phyloP scores from a whole-genome alignment of 2,888 invertebrate species.

The Polymixis flavicincta region DNA sequence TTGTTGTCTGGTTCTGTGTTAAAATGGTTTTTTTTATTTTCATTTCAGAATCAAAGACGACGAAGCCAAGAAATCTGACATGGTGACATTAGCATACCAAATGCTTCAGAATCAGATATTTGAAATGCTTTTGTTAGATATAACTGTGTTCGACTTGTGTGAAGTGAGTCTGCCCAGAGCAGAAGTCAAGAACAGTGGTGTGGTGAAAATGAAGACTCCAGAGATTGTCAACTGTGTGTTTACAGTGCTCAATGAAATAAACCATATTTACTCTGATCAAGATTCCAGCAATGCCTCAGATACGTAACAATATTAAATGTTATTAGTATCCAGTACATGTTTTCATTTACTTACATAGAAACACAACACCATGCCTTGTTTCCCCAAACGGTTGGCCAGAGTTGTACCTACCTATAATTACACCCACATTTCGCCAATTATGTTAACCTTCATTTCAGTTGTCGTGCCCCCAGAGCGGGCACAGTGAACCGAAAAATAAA shows the following conservation, averaged over 20 bases:
- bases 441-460: too few relatives aligned
- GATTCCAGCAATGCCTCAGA: conserved; percentile 56
- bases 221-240: conserved; percentile 85
- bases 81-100: conserved; percentile 78
- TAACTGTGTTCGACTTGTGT: conserved; percentile 80
- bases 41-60: conserved; percentile 80
- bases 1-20: too few relatives aligned
- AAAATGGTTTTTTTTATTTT: conserved; percentile 20
- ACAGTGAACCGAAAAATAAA: too few relatives aligned
- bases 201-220: conserved; percentile 85
- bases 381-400: too few relatives aligned
- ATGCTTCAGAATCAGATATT: conserved; percentile 84
- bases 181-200: conserved; percentile 81
- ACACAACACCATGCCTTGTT: too few relatives aligned
- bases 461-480: too few relatives aligned
- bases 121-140: conserved; percentile 77
- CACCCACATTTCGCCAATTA: too few relatives aligned
- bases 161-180: conserved; percentile 82
- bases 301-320: conserved; percentile 32
- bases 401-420: too few relatives aligned
- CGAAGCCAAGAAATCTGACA: conserved; percentile 72
- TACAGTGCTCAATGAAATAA: conserved; percentile 82
- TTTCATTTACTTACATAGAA: neutral
- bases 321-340: conserved; percentile 5
- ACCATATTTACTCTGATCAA: conserved; percentile 53